A percentile compares a stretch with the other conserved stretches of the same genome.
Conservation (phyloP, 2,888 invertebrate genomes). For the Entomobrya multifasciata region DNA sequence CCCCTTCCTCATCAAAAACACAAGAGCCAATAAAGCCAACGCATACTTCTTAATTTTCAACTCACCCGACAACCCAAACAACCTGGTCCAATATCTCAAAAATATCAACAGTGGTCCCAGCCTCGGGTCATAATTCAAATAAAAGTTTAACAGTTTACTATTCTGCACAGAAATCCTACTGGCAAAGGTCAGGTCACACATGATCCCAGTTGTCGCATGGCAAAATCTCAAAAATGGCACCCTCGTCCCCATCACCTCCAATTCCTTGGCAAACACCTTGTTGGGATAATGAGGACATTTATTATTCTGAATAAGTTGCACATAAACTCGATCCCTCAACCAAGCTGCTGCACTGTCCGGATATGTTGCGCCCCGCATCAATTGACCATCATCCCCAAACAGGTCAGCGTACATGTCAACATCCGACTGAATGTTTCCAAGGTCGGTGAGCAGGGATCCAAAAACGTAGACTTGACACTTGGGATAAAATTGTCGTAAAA, state of each 20-base stretch:
- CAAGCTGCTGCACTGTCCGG: neutral
- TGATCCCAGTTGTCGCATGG: neutral
- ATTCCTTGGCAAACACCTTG: neutral
- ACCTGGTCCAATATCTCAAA: neutral
- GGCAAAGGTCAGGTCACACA: conserved; percentile 14
- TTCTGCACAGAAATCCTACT: conserved; percentile 7
- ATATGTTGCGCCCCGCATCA: neutral
- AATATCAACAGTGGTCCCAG: neutral
- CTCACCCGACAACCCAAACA: neutral
- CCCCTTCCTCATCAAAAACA: neutral
- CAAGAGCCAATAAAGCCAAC: neutral
- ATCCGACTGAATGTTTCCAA: neutral
- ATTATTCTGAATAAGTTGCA: neutral
- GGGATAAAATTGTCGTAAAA: neutral
- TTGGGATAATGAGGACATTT: neutral
- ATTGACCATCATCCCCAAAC: neutral
- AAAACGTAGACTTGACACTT: conserved; percentile 26
- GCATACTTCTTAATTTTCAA: conserved; percentile 18
- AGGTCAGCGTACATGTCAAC: conserved; percentile 29
- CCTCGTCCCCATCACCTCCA: neutral
- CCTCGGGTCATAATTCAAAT: neutral
- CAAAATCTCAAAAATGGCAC: neutral
- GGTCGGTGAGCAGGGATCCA: conserved; percentile 5
- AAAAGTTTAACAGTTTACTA: neutral
- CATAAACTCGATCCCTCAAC: neutral